Evolutionary conservation across 2,888 invertebrate species (phyloP), one percentile per base, ranked within the genome.

Genomic region (Ptilodon capucinus): DNA sequence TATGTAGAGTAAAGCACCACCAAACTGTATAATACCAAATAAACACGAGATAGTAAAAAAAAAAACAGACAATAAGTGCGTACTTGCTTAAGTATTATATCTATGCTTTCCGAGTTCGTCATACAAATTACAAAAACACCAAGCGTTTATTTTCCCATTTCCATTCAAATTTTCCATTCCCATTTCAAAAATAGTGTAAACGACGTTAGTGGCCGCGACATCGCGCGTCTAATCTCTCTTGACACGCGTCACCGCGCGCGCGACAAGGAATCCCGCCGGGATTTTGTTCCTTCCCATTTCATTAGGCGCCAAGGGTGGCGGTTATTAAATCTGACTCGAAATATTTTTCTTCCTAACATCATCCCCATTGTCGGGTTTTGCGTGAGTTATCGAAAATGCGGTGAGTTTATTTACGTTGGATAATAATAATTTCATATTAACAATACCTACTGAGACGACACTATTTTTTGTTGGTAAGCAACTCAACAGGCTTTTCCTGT

Each of bases 231-330:
- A 78, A 79, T 76, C 79, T 73, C 44, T 68, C 75, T 68, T 73
- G 77, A 77, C 78, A 68, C 63, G 60, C 71, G 71, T 69, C 76
- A 68, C 57, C 48, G 61, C 70, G 66, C 54, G 61, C 53, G 56
- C 66, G 76, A 72, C 78, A 71, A 67, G 70, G 71, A 60, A 69
- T 76, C 72, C 69, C 36, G 51, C 40, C 55, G 57, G 64, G 68
- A 70, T 76, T 76, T 71, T 66, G 56, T 58, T 52, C 57, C 64
- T 66, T 72, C 68, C 65, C 58, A 58, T 66, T 73, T 74, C 70
- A 74, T 77, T 74, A 73, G 60, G 43, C 49, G 39, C 32, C 54
- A 4, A 11, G 40, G 18, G 28, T 30, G 60, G 60, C 45, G 62
- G 56, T 66, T 64, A 64, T 67, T 69, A 60, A 56, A 42, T 43